Percentiles rank a stretch among this genome's conserved stretches.
These are phyloP conservation scores for Tachyglossus aculeatus DNA, from an alignment of 2,797 vertebrate genomes.

Conservation along the genomic window DNA sequence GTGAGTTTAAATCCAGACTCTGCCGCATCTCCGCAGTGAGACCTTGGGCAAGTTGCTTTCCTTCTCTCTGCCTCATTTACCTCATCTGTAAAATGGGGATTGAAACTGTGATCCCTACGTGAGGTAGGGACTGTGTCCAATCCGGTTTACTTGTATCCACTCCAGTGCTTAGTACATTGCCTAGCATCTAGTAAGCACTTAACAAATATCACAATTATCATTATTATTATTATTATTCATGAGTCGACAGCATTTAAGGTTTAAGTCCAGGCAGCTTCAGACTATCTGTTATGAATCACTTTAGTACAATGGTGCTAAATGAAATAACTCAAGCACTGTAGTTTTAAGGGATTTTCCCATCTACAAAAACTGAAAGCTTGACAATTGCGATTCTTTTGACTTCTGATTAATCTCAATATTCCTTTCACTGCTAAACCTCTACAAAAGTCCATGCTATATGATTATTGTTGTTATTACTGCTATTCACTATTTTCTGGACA, in stretches of 20 bases:
- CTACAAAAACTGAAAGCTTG: not conserved
- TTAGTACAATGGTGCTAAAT: not conserved
- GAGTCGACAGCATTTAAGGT: not conserved
- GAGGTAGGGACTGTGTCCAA: too few species aligned
- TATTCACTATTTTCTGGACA: constrained; percentile 12
- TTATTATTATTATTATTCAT: too few species aligned
- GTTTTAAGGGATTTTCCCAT: not conserved
- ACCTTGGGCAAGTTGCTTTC: too few species aligned
- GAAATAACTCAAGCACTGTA: not conserved
- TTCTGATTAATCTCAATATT: constrained; percentile 24
- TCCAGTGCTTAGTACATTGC: too few species aligned
- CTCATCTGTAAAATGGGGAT: too few species aligned
- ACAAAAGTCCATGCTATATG: constrained; percentile 3
- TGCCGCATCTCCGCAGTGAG: too few species aligned
- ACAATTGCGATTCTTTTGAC: constrained; percentile 11
- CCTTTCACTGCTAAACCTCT: not conserved
- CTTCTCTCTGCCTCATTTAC: too few species aligned
- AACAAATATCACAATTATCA: too few species aligned
- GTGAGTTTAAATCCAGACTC: too few species aligned
- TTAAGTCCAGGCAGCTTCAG: not conserved
- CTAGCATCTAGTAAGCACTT: too few species aligned
- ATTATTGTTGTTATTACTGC: constrained; percentile 12
- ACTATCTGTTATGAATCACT: not conserved
- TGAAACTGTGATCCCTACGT: too few species aligned
- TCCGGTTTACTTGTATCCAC: too few species aligned